Conservation (phyloP, 37 sponge, comb jelly and placozoan genomes). For the Halichondria panicea region DNA sequence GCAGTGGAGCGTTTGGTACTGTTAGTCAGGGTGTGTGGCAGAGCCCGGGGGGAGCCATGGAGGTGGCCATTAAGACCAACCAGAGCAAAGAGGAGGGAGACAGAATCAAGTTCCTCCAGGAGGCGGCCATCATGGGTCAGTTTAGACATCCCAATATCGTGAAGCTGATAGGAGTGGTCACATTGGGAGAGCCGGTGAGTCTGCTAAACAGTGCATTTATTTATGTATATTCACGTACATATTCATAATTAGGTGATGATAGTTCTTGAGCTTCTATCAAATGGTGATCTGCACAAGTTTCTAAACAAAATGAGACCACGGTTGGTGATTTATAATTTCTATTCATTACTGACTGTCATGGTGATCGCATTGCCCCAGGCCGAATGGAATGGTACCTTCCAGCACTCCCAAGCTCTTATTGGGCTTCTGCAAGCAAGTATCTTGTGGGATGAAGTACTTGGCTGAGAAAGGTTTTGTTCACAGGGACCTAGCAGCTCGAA, state of each 20-base stretch:
- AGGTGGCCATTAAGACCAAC: constrained; percentile 54
- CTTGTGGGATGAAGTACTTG: constrained; percentile 62
- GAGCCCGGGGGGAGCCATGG: constrained; percentile 11
- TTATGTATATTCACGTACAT: not conserved
- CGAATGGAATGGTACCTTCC: constrained; percentile 8
- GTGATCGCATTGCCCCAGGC: not conserved
- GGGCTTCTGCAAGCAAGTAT: constrained; percentile 47
- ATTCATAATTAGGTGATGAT: constrained; percentile 48
- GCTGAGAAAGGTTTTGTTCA: constrained; percentile 53
- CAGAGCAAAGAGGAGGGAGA: constrained; percentile 46
- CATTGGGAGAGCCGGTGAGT: constrained; percentile 68
- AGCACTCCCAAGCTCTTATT: not conserved
- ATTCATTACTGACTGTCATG: not conserved
- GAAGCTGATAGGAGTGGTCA: constrained; percentile 56
- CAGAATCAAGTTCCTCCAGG: constrained; percentile 56
- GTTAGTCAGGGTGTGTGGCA: constrained; percentile 53
- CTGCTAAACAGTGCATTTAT: not conserved
- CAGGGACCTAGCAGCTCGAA: constrained; percentile 71
- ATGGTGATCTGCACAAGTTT: constrained; percentile 49
- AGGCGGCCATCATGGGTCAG: constrained; percentile 75
- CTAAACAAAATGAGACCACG: constrained; percentile 17
- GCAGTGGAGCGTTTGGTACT: constrained; percentile 67
- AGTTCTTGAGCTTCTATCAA: constrained; percentile 51
- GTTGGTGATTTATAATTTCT: not conserved
- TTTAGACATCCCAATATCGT: constrained; percentile 63